Percentiles rank a stretch among this genome's conserved stretches.
phyloP scores from a whole-genome alignment of 1,140 invertebrate species.

The Heliconius nattereri region DNA sequence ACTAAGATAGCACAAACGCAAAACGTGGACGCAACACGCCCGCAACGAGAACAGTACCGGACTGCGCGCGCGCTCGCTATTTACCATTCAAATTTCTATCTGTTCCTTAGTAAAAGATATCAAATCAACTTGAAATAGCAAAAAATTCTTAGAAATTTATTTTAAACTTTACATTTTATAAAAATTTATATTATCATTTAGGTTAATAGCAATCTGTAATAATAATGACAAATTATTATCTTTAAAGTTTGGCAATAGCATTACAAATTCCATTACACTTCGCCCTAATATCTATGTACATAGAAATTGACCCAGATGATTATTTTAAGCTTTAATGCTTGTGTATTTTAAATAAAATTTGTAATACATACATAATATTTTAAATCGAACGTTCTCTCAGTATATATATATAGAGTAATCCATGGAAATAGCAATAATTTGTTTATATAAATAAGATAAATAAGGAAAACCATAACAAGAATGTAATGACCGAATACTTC shows the following conservation, averaged over 20 bases:
- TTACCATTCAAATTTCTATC: slow-evolving; percentile 21
- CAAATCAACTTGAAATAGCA: slow-evolving; percentile 6
- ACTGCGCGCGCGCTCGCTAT: slow-evolving; percentile 41
- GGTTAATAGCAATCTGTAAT: slow-evolving; percentile 29
- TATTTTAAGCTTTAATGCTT: neutral
- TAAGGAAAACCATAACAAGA: slow-evolving; percentile 48
- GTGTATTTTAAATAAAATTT: neutral
- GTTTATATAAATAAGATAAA: slow-evolving; percentile 50
- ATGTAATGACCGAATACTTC: slow-evolving; percentile 48
- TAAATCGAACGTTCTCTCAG: neutral
- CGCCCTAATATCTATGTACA: slow-evolving; percentile 17
- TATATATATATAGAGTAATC: neutral
- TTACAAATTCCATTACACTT: slow-evolving; percentile 29
- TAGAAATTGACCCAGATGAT: slow-evolving; percentile 4
- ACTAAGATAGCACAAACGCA: slow-evolving; percentile 14
- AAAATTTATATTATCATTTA: slow-evolving; percentile 19
- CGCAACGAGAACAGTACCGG: slow-evolving; percentile 31
- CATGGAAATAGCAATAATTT: neutral
- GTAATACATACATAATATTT: neutral
- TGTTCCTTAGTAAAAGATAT: neutral
- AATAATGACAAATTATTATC: slow-evolving; percentile 38
- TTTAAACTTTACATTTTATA: neutral
- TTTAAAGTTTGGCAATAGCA: slow-evolving; percentile 27
- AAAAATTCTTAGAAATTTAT: neutral
- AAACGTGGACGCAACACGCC: slow-evolving; percentile 41